These are phyloP conservation scores for Indicator maculatus DNA, from an alignment of 2,113 vertebrate species.

Conservation along the genomic window DNA sequence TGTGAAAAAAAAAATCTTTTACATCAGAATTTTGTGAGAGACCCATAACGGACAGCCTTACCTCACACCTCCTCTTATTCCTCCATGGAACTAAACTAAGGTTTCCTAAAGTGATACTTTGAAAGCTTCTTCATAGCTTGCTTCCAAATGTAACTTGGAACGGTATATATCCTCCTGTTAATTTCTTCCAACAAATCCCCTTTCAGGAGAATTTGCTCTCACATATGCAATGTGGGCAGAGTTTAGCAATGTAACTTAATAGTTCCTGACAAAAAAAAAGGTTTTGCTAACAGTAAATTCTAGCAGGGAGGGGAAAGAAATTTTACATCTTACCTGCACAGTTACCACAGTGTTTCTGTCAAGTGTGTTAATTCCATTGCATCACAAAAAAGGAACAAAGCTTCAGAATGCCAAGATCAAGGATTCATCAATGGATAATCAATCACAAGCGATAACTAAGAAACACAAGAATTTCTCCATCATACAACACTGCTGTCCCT, in stretches of 20 bases:
- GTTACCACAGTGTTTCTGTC: not conserved
- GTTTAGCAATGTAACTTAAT: not conserved
- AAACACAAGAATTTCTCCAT: not conserved
- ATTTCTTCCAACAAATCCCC: not conserved
- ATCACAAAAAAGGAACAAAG: not conserved
- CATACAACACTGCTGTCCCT: not conserved
- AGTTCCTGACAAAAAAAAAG: not conserved
- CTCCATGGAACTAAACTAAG: not conserved
- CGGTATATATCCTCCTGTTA: not conserved
- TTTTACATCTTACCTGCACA: not conserved
- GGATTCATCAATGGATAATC: not conserved
- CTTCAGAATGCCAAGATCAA: not conserved
- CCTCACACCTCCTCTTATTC: not conserved
- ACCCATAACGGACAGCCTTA: not conserved
- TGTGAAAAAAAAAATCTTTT: not conserved
- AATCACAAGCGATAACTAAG: rapidly evolving
- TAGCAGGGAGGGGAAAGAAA: not conserved
- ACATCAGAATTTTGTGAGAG: not conserved
- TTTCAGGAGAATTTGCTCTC: constrained; percentile 18
- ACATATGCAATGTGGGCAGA: not conserved
- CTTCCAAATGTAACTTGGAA: not conserved
- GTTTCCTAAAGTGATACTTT: not conserved
- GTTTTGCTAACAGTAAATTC: not conserved
- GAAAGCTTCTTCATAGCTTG: not conserved
- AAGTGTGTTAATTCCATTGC: not conserved